A percentile compares a stretch with the other conserved stretches of the same genome.
Conservation (phyloP, 2,797 vertebrate species). For the Trachops cirrhosus region DNA sequence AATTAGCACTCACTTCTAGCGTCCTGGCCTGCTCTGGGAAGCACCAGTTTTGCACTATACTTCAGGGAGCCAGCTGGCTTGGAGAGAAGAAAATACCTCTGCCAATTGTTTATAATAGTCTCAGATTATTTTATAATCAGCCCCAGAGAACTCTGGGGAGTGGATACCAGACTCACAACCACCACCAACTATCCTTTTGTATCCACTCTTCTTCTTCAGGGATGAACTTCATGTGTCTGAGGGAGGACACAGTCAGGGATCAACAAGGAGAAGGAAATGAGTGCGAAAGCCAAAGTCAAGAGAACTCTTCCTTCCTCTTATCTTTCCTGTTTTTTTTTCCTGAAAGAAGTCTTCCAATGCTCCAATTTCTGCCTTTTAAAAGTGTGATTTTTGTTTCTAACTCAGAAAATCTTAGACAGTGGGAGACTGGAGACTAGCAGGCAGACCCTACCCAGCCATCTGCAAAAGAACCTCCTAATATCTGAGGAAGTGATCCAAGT, state of each 20-base stretch:
- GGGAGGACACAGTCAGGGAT: background rate
- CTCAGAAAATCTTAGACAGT: background rate
- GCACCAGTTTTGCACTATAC: background rate
- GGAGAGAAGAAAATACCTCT: background rate
- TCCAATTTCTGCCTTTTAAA: background rate
- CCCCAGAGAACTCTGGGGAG: background rate
- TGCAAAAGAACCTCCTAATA: background rate
- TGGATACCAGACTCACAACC: accelerated
- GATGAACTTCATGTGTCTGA: background rate
- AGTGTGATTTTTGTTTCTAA: background rate
- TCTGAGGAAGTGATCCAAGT: background rate
- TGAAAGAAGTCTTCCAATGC: background rate
- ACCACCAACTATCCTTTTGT: background rate
- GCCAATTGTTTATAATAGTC: background rate
- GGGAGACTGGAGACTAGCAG: background rate
- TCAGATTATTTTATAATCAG: background rate
- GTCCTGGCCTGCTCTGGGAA: background rate
- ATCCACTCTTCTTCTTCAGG: background rate
- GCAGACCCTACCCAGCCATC: background rate
- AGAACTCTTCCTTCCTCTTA: background rate
- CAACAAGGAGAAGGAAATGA: background rate
- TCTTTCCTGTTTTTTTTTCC: background rate
- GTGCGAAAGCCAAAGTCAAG: background rate
- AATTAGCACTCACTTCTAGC: background rate
- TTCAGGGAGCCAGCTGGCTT: background rate